phyloP scores from a whole-genome alignment of 1,140 invertebrate genomes.

The Dendrolimus punctatus region DNA sequence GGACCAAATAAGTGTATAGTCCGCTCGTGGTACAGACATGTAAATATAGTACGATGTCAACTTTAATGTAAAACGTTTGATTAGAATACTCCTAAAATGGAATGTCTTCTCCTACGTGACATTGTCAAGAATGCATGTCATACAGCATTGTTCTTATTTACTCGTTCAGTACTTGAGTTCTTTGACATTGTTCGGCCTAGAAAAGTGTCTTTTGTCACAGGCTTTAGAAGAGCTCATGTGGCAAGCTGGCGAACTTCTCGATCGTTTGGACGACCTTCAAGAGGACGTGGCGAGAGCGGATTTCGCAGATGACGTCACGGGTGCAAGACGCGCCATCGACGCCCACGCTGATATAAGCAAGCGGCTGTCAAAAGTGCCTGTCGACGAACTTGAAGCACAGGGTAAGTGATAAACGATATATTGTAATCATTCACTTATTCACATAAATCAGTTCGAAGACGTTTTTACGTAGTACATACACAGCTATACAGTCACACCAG shows the following conservation, averaged over 20 bases:
- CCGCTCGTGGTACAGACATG: too few species aligned
- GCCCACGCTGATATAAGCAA: conserved; percentile 95
- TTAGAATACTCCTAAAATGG: too few species aligned
- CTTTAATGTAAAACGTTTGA: too few species aligned
- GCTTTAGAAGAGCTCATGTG: conserved; percentile 96
- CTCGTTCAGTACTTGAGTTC: not conserved
- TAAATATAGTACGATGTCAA: too few species aligned
- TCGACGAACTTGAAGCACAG: conserved; percentile 90
- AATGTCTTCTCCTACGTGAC: too few species aligned
- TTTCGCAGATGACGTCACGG: conserved; percentile 92
- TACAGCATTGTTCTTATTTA: too few species aligned
- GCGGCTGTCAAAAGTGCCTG: conserved; percentile 92
- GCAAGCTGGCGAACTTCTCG: conserved; percentile 93
- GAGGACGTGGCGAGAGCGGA: conserved; percentile 93
- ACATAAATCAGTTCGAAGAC: too few species aligned
- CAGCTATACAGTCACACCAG: too few species aligned
- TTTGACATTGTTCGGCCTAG: not conserved
- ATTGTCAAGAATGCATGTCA: too few species aligned
- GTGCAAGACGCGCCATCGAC: conserved; percentile 92
- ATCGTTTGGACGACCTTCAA: conserved; percentile 91
- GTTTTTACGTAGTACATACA: too few species aligned
- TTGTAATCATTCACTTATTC: not conserved
- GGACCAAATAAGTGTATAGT: too few species aligned
- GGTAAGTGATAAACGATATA: conserved; percentile 40
- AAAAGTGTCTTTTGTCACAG: conserved; percentile 47